phyloP scores from a whole-genome alignment of 2,888 invertebrate species.

The Drosophila falleni region DNA sequence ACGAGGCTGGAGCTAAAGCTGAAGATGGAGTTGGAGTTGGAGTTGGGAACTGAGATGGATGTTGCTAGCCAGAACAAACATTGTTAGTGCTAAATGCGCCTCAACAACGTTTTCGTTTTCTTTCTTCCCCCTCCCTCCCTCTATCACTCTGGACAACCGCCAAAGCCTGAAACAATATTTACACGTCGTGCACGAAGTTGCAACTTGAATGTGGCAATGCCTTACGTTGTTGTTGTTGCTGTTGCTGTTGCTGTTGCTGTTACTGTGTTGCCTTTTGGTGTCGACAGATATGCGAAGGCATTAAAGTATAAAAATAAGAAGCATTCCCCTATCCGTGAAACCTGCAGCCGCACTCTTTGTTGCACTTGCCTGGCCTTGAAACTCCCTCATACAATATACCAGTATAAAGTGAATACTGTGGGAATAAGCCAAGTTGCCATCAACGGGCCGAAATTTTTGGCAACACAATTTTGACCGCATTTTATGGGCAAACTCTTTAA shows the following conservation, averaged over 20 bases:
- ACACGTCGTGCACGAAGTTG: constrained; percentile 83
- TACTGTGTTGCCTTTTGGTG: constrained; percentile 55
- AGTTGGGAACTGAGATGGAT: constrained; percentile 19
- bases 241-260: constrained; percentile 17
- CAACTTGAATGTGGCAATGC: constrained; percentile 68
- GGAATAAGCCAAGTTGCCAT: constrained; percentile 21
- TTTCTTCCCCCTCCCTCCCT: background rate
- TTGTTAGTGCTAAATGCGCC: constrained; percentile 79
- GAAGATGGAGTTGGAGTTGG: constrained; percentile 16
- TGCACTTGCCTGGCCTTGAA: constrained; percentile 74
- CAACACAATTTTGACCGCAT: constrained; percentile 18
- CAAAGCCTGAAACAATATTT: constrained; percentile 69
- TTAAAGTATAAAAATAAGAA: constrained; percentile 77
- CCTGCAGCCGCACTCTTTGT: constrained; percentile 58
- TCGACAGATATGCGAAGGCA: constrained; percentile 72
- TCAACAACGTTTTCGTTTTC: constrained; percentile 58
- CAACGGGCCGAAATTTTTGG: constrained; percentile 27
- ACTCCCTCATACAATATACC: constrained; percentile 29
- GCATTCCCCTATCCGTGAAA: constrained; percentile 57
- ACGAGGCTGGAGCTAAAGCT: constrained; percentile 25
- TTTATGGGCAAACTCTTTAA: constrained; percentile 4
- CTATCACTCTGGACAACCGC: background rate
- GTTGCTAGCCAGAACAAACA: constrained; percentile 78
- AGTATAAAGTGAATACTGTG: background rate
- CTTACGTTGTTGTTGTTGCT: constrained; percentile 15